These are phyloP conservation scores for Leptodactylus fallax DNA, from an alignment of 2,797 vertebrate genomes.

Conservation along the genomic window DNA sequence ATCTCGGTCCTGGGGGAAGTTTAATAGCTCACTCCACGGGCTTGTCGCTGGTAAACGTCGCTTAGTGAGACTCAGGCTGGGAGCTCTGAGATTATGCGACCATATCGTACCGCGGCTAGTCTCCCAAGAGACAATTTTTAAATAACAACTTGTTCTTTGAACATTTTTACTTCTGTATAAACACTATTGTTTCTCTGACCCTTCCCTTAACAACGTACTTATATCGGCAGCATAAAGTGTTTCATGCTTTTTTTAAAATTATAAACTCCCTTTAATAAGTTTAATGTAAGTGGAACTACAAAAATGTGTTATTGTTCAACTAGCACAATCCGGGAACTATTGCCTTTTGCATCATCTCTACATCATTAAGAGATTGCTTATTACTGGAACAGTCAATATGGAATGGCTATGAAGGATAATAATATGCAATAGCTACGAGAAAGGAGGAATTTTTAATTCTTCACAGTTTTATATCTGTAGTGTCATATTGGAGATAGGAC, in stretches of 20 bases:
- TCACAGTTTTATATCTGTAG: no score
- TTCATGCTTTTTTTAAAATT: conserved; percentile 31
- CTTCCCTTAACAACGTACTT: conserved; percentile 10
- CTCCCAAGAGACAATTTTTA: background rate
- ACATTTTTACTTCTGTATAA: conserved; percentile 3
- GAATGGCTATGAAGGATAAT: background rate
- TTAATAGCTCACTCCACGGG: no score
- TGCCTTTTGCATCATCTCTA: background rate
- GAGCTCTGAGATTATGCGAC: no score
- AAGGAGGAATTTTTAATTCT: no score
- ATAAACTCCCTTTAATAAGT: conserved; percentile 10
- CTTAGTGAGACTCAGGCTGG: no score
- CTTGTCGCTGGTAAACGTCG: no score
- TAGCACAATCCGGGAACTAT: background rate
- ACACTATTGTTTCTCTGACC: background rate
- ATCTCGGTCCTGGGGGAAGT: no score
- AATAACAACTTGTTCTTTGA: background rate
- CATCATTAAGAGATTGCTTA: background rate
- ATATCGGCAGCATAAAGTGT: background rate
- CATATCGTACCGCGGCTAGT: no score
- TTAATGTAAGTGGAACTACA: conserved; percentile 2
- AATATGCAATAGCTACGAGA: background rate
- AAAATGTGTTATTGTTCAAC: conserved; percentile 24
- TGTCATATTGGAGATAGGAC: no score
- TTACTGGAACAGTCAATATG: background rate